A percentile compares a stretch with the other conserved stretches of the same genome.
Evolutionary conservation across 1,140 invertebrate genomes (phyloP).

Genomic region (Hyphantria cunea): DNA sequence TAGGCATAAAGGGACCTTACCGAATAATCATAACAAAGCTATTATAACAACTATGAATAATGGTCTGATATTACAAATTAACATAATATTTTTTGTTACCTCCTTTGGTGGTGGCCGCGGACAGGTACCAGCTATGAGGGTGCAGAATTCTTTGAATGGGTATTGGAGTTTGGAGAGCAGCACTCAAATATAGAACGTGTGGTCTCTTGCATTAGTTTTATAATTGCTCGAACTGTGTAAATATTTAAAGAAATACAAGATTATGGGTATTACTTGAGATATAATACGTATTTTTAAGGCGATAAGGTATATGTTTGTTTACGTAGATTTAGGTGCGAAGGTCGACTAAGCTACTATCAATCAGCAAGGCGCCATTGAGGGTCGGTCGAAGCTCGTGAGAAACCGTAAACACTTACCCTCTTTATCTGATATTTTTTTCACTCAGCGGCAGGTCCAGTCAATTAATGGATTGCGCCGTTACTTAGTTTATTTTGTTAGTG

Average conservation of each 20-base stretch:
- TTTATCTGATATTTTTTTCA: constrained; percentile 78
- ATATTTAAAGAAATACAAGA: constrained; percentile 26
- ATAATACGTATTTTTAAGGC: constrained; percentile 17
- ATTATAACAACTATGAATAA: constrained; percentile 77
- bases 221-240: constrained; percentile 25
- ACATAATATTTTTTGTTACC: constrained; percentile 78
- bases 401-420: constrained; percentile 79
- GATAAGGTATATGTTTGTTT: constrained; percentile 44
- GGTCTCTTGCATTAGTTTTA: constrained; percentile 30
- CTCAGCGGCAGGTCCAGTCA: constrained; percentile 72
- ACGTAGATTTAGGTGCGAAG: constrained; percentile 52
- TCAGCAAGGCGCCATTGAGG: constrained; percentile 79
- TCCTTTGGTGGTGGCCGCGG: constrained; percentile 76
- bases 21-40: constrained; percentile 79
- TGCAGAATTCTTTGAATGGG: constrained; percentile 80
- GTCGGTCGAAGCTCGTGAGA: constrained; percentile 76
- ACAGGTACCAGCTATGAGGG: constrained; percentile 78
- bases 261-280: constrained; percentile 20
- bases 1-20: constrained; percentile 69
- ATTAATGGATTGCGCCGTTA: constrained; percentile 80
- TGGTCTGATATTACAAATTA: constrained; percentile 75
- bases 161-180: constrained; percentile 36
- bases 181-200: constrained; percentile 28
- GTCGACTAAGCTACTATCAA: constrained; percentile 74
- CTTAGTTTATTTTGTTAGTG: constrained; percentile 72